phyloP scores from a whole-genome alignment of 2,113 vertebrate genomes.

The Gobius niger region DNA sequence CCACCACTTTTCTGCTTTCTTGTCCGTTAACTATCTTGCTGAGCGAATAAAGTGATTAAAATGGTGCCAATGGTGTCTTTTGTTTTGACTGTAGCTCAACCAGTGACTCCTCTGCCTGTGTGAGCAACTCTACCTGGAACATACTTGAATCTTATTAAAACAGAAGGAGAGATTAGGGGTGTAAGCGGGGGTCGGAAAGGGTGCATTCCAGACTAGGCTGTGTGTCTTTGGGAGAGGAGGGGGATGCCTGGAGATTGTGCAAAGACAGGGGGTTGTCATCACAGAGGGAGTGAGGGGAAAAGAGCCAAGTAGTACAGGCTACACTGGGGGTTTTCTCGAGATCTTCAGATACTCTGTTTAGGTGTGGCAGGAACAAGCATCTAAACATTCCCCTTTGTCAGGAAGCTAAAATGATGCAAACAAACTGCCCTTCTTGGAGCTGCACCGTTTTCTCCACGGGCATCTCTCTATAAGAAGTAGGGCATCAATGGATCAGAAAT shows the following conservation, averaged over 20 bases:
- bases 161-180: slow-evolving; percentile 39
- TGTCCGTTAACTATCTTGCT: neutral
- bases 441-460: neutral
- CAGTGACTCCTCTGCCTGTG: slow-evolving; percentile 32
- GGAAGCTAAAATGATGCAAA: slow-evolving; percentile 70
- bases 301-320: slow-evolving; percentile 24
- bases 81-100: neutral
- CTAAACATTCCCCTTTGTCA: slow-evolving; percentile 63
- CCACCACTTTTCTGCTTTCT: neutral
- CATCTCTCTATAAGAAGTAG: neutral
- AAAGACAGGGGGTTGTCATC: slow-evolving; percentile 56
- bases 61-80: neutral
- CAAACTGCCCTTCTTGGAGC: neutral
- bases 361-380: slow-evolving; percentile 69
- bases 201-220: slow-evolving; percentile 65
- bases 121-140: slow-evolving; percentile 25
- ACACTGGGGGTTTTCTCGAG: slow-evolving; percentile 47
- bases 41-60: neutral
- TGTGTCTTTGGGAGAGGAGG: slow-evolving; percentile 34
- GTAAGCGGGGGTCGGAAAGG: slow-evolving; percentile 56
- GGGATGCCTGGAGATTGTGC: slow-evolving; percentile 35
- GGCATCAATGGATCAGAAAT: no score
- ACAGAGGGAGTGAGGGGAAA: slow-evolving; percentile 34
- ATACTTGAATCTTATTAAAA: slow-evolving; percentile 48
- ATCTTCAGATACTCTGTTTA: slow-evolving; percentile 38